phyloP scores from a whole-genome alignment of 2,888 invertebrate species.

The Eupithecia inturbata region DNA sequence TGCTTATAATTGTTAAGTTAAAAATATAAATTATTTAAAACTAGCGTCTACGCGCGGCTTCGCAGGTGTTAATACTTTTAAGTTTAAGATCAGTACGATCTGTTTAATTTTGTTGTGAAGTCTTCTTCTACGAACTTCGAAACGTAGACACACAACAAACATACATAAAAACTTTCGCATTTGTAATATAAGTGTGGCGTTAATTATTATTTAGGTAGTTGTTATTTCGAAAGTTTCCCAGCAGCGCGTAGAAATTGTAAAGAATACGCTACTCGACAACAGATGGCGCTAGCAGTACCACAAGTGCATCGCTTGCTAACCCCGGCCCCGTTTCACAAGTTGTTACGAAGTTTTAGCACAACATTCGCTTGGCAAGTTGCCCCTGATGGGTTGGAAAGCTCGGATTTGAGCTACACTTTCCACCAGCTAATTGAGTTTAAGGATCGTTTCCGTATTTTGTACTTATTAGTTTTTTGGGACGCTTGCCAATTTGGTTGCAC shows the following conservation, averaged over 20 bases:
- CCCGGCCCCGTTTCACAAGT: slow-evolving; percentile 49
- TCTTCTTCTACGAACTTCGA: no score
- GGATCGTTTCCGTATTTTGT: slow-evolving; percentile 34
- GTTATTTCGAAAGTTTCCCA: neutral
- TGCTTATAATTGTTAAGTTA: neutral
- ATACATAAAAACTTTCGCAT: neutral
- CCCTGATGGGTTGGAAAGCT: slow-evolving; percentile 59
- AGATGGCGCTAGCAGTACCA: slow-evolving; percentile 66
- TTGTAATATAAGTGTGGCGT: neutral
- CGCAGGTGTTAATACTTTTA: no score
- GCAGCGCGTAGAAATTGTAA: no score
- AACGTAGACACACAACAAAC: no score
- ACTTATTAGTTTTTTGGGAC: slow-evolving; percentile 44
- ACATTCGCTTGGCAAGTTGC: slow-evolving; percentile 64
- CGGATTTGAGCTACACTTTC: slow-evolving; percentile 61
- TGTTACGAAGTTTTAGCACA: slow-evolving; percentile 58
- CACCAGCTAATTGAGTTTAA: slow-evolving; percentile 60
- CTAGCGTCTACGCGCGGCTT: no score
- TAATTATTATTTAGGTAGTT: neutral
- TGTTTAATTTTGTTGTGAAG: no score
- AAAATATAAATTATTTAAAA: neutral
- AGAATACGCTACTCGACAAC: slow-evolving; percentile 61
- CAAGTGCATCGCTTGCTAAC: slow-evolving; percentile 6
- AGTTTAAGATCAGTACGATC: no score
- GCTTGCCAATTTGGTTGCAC: slow-evolving; percentile 24